Conservation (phyloP, 2,888 invertebrate genomes). For the Parascotia fuliginaria region DNA sequence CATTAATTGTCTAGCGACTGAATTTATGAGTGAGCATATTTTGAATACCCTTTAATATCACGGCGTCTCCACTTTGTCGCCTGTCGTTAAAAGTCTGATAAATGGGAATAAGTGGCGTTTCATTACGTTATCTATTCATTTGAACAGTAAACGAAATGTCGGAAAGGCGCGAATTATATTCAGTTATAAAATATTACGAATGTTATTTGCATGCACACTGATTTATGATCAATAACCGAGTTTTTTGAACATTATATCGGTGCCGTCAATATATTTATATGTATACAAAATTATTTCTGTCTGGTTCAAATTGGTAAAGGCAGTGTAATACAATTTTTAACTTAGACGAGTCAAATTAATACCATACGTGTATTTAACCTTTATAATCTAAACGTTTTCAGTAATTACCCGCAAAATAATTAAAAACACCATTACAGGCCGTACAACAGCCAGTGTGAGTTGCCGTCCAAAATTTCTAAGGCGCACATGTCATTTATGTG, state of each 20-base stretch:
- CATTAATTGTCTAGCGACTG: slow-evolving; percentile 3
- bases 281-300: too few species aligned
- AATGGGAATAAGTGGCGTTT: slow-evolving; percentile 44
- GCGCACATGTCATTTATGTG: slow-evolving; percentile 67
- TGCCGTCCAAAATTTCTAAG: slow-evolving; percentile 50
- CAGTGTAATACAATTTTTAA: background rate
- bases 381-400: slow-evolving; percentile 33
- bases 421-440: slow-evolving; percentile 50
- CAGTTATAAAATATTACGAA: slow-evolving; percentile 13
- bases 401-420: slow-evolving; percentile 51
- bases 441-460: slow-evolving; percentile 23
- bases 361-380: slow-evolving; percentile 21
- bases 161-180: slow-evolving; percentile 14
- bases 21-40: slow-evolving; percentile 10
- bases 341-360: background rate
- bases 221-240: background rate
- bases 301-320: too few species aligned
- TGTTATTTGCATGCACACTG: background rate
- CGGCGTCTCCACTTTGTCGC: slow-evolving; percentile 39
- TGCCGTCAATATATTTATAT: too few species aligned
- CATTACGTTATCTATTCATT: slow-evolving; percentile 50
- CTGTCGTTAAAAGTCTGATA: slow-evolving; percentile 46
- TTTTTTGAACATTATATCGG: too few species aligned
- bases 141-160: slow-evolving; percentile 32
- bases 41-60: slow-evolving; percentile 24